Evolutionary conservation across 2,797 vertebrate species (phyloP).

Genomic region (Arnoldichthys spilopterus): DNA sequence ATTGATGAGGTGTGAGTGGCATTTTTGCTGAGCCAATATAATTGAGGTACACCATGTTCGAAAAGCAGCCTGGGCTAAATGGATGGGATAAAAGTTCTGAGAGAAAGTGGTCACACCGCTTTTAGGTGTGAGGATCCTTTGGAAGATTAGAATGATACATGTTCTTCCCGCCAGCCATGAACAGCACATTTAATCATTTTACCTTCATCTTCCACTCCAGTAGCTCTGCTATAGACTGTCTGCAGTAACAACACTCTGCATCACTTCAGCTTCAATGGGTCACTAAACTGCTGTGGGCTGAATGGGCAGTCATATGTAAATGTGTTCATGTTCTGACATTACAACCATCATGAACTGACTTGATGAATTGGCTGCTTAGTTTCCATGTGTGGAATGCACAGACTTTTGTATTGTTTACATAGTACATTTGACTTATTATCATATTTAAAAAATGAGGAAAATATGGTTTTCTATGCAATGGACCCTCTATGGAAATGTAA

Average conservation of each 20-base stretch:
- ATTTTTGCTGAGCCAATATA: too few species aligned
- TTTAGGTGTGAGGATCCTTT: too few species aligned
- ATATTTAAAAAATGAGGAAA: not conserved
- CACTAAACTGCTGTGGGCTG: not conserved
- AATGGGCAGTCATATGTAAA: not conserved
- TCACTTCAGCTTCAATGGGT: not conserved
- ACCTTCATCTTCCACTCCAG: not conserved
- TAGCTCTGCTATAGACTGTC: not conserved
- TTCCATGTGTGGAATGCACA: not conserved
- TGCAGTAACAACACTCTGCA: not conserved
- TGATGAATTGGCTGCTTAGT: not conserved
- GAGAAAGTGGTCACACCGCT: too few species aligned
- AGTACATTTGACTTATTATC: not conserved
- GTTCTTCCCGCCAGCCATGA: too few species aligned
- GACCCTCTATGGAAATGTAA: not conserved
- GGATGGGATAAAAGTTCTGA: too few species aligned
- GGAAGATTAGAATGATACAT: too few species aligned
- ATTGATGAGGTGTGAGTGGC: too few species aligned
- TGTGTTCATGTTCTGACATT: too few species aligned
- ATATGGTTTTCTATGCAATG: not conserved
- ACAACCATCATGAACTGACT: not conserved
- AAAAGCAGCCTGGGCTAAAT: not conserved
- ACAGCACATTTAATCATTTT: not conserved
- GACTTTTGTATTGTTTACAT: too few species aligned
- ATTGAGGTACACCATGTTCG: not conserved